These are phyloP conservation scores for Gymnothorax reevesii DNA, from an alignment of 2,797 vertebrate species.

Conservation along the genomic window DNA sequence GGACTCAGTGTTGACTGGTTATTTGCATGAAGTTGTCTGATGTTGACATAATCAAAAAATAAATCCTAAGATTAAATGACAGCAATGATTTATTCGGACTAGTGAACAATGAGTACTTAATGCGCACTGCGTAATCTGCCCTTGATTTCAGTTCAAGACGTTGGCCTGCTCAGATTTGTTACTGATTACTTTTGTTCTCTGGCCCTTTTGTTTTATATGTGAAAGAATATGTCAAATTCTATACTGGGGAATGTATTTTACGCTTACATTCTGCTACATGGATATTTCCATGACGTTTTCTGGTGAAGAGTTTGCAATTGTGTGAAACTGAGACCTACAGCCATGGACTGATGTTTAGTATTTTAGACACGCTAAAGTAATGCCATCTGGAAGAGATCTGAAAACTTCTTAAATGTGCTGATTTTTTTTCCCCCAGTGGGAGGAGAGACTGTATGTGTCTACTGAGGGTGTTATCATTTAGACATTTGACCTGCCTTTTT, in stretches of 20 bases:
- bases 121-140: background rate
- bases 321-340: slow-evolving; percentile 61
- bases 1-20: background rate
- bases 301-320: slow-evolving; percentile 46
- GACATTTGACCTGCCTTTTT: slow-evolving; percentile 79
- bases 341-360: slow-evolving; percentile 80
- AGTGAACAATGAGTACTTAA: background rate
- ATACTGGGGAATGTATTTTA: slow-evolving; percentile 36
- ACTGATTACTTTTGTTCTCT: background rate
- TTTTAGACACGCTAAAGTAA: slow-evolving; percentile 87
- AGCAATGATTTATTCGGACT: background rate
- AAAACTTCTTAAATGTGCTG: slow-evolving; percentile 84
- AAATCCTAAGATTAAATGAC: slow-evolving; percentile 11
- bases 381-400: slow-evolving; percentile 86
- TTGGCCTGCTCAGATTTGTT: background rate
- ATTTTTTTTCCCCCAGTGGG: slow-evolving; percentile 66
- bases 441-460: slow-evolving; percentile 71
- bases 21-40: slow-evolving; percentile 28
- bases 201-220: background rate
- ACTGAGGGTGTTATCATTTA: slow-evolving; percentile 80
- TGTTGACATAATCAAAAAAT: slow-evolving; percentile 23
- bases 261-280: slow-evolving; percentile 39
- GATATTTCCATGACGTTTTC: slow-evolving; percentile 69
- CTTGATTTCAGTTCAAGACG: background rate
- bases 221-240: slow-evolving; percentile 15